Base-by-base conservation (phyloP, 2,888 invertebrate genomes). In the Exocentrus adspersus region DNA sequence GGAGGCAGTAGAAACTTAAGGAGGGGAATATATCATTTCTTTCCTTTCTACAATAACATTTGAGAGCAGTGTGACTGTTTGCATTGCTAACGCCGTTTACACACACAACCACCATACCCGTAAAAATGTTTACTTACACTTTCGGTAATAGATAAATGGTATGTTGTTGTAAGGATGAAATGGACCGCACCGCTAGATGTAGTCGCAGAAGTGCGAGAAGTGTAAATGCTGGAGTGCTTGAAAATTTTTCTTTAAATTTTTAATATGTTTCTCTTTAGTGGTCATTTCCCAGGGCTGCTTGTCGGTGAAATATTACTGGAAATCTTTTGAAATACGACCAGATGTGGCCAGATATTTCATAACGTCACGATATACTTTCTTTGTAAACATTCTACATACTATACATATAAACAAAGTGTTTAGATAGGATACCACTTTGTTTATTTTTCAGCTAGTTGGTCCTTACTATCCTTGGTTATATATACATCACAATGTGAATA, bases 101-200 rank as follows among this genome's bases (percentile, higher is more conserved):
- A 78, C 77, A 77, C 74, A 71, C n/a, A n/a, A n/a, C n/a, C n/a
- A n/a, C n/a, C n/a, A n/a, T n/a, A n/a, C 72, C 72, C 71, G 66
- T 64, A 67, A 70, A 75, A 79, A 78, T 81, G 79, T 81, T 81
- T 81, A 80, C 80, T 80, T 81, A 81, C 77, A 81, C 80, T 81
- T 81, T 78, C 78, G 75, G 77, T 80, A 79, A 80, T 80, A 80
- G 80, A 78, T 79, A 80, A 78, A 79, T 80, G 77, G 77, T 73
- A 72, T 78, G 78, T 79, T 78, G 76, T 78, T 75, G 77, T 73
- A 78, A 76, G 76, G 74, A 72, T 68, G 71, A 71, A 78, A 77
- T 77, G 79, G 75, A 71, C 74, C 62, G 66, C 66, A 64, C 46
- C 20, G 57, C 32, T 19, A 57, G 45, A 57, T 46, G 30, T 32